phyloP scores from a whole-genome alignment of 2,113 vertebrate genomes.

The Chamaea fasciata region DNA sequence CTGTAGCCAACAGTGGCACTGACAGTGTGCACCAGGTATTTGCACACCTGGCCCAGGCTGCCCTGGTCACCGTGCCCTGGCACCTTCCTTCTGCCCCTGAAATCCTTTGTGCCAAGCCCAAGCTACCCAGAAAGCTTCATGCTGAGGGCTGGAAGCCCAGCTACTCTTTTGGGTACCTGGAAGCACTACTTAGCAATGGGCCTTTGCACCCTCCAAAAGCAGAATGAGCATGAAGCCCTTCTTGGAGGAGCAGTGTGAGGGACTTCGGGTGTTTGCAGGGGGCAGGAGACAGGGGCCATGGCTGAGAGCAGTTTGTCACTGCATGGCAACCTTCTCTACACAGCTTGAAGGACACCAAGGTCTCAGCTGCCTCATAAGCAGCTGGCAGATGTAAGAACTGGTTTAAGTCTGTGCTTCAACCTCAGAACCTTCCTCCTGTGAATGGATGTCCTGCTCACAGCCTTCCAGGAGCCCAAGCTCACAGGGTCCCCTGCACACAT shows the following conservation, averaged over 20 bases:
- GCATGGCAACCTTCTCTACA: neutral
- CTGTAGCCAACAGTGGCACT: neutral
- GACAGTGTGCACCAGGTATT: neutral
- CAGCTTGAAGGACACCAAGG: neutral
- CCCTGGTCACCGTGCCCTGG: fast-evolving
- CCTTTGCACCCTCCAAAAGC: neutral
- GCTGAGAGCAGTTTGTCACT: neutral
- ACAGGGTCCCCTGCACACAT: neutral
- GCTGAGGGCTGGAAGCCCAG: neutral
- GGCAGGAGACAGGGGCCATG: fast-evolving
- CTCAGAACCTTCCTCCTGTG: neutral
- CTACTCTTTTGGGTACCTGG: neutral
- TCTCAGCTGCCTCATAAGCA: neutral
- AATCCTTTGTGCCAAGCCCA: neutral
- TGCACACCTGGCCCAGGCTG: neutral
- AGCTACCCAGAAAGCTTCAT: neutral
- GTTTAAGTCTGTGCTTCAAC: fast-evolving
- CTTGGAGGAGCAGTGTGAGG: fast-evolving
- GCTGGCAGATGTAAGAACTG: neutral
- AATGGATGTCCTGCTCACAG: neutral
- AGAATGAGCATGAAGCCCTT: neutral
- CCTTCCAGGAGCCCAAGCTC: neutral
- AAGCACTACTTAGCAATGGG: neutral
- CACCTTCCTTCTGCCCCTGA: neutral
- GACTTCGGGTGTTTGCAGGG: neutral